Base-by-base conservation (phyloP, 1,140 invertebrate genomes). In the Bombus turneri region DNA sequence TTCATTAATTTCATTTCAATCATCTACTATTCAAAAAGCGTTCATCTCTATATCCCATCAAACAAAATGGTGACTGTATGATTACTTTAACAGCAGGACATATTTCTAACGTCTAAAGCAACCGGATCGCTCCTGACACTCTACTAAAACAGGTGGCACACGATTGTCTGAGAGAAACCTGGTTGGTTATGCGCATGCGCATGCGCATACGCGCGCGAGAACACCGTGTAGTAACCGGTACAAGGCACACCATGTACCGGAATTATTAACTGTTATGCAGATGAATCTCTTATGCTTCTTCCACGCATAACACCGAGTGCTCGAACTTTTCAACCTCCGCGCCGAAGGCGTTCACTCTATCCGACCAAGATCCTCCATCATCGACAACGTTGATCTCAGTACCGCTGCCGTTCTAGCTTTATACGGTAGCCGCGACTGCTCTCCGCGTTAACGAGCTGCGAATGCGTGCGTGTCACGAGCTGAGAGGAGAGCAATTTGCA, bases 241-340 rank as follows among this genome's bases (percentile, higher is more conserved):
- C 43, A 31, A 47, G 41, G 41, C 28, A 43, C 41, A 79, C 66
- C 43, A 10, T 62, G 75, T 64, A 84, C 75, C 66, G 75, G 82
- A 84, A 62, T 84, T 79, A 72, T 84, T 78, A 84, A 84, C 82
- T 62, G 83, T 85, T 80, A 85, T 72, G 68, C 68, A 85, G 83
- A 85, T 85, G 76, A 84, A 69, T 69, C 62, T 53, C 41, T 39
- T 39, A 37, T 25, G 34, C 12, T 68, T 74, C 39, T 64, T 69
- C 34, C 62, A 37, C 79, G 31, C n/a, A 31, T 69, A 76, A 10
- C 28, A 75, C 34, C 15, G 31, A 22, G 62, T 59, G 3, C 62
- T 77, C 57, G 47, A 73, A 73, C 57, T 62, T 81, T 81, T 81
- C 80, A 43, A 41, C 37, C 68, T 59, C 3, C 62, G 22, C 15